A percentile compares a stretch with the other conserved stretches of the same genome.
phyloP scores from a whole-genome alignment of 2,113 vertebrate genomes.

The Calyptomena viridis region DNA sequence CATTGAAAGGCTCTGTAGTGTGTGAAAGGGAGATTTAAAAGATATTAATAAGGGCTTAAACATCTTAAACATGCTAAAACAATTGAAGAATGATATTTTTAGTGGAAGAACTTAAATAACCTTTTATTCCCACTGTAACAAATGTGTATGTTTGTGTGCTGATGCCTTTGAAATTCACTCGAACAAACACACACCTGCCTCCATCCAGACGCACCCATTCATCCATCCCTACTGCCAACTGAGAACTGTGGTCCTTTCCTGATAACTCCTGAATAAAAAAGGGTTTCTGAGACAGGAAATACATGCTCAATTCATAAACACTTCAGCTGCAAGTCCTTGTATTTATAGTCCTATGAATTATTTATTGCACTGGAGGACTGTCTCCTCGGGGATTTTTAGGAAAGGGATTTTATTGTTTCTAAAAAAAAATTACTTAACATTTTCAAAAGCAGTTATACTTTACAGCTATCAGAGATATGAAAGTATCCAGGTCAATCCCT shows the following conservation, averaged over 20 bases:
- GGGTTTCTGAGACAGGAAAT: background rate
- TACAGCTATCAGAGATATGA: background rate
- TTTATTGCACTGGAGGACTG: background rate
- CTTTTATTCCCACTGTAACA: background rate
- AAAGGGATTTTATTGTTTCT: background rate
- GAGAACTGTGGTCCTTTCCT: background rate
- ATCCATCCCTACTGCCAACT: background rate
- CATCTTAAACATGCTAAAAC: constrained; percentile 22
- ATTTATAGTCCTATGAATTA: background rate
- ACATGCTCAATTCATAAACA: background rate
- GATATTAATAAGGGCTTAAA: constrained; percentile 36
- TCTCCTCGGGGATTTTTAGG: background rate
- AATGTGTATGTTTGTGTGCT: background rate
- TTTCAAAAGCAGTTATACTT: background rate
- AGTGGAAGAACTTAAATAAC: constrained; percentile 3
- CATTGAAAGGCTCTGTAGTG: background rate
- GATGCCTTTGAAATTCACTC: background rate
- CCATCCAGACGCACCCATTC: background rate
- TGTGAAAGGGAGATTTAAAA: constrained; percentile 34
- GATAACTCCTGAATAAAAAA: background rate
- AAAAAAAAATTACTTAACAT: background rate
- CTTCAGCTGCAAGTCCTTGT: background rate
- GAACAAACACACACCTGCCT: background rate
- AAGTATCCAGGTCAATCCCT: background rate
- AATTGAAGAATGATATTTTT: constrained; percentile 25